Evolutionary conservation across 1,140 invertebrate species (phyloP).

Genomic region (Temnothorax nylanderi): DNA sequence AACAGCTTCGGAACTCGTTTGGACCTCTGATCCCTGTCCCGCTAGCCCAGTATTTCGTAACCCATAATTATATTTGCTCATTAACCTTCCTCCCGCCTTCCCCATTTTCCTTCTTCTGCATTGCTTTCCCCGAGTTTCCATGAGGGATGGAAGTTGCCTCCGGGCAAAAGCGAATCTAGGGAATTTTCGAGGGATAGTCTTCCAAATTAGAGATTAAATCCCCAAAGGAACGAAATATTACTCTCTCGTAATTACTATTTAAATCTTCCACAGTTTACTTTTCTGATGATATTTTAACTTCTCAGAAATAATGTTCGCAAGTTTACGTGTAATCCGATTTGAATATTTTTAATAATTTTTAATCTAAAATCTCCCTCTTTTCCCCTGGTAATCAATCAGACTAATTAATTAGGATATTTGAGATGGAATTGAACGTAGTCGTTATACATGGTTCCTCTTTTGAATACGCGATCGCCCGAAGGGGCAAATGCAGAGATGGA

Average conservation of each 20-base stretch:
- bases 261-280: slow-evolving; percentile 8
- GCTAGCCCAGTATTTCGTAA: slow-evolving; percentile 65
- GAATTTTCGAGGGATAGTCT: slow-evolving; percentile 6
- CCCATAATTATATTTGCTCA: slow-evolving; percentile 67
- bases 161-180: neutral
- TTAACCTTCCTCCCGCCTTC: neutral
- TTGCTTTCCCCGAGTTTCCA: neutral
- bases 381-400: slow-evolving; percentile 3
- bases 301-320: neutral
- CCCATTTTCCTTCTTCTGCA: neutral
- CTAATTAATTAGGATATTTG: neutral
- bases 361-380: neutral
- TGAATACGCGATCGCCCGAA: neutral
- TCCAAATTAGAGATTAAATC: slow-evolving; percentile 10
- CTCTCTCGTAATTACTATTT: slow-evolving; percentile 13
- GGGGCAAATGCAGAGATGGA: slow-evolving; percentile 29
- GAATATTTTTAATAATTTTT: neutral
- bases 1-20: slow-evolving; percentile 53
- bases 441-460: neutral
- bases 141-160: neutral
- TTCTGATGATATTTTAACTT: neutral
- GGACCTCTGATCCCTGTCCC: slow-evolving; percentile 48
- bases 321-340: neutral
- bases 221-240: neutral
- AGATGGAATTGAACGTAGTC: neutral